phyloP scores from a whole-genome alignment of 2,888 invertebrate species.

The Scaptomyza cyrtandrae region DNA sequence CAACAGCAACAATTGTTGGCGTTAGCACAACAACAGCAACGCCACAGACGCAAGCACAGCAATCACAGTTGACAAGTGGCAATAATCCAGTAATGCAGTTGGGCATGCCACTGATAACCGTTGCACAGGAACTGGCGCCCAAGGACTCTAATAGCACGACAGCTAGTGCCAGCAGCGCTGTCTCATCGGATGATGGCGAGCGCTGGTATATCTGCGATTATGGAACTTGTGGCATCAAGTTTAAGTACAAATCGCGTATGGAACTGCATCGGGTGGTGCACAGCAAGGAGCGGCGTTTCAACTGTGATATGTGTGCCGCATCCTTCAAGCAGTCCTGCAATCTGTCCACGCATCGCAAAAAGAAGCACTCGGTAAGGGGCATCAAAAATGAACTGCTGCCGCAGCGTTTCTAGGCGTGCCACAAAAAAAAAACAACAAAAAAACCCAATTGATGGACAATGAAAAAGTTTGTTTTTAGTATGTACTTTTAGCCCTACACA shows the following conservation, averaged over 20 bases:
- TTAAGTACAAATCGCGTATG: conserved; percentile 82
- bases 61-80: conserved; percentile 11
- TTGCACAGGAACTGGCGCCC: conserved; percentile 59
- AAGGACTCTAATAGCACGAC: conserved; percentile 82
- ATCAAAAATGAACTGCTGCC: conserved; percentile 70
- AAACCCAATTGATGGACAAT: conserved; percentile 15
- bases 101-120: conserved; percentile 47
- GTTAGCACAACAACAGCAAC: conserved; percentile 37
- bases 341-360: conserved; percentile 81
- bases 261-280: conserved; percentile 82
- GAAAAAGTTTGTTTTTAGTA: conserved; percentile 28
- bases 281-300: conserved; percentile 81
- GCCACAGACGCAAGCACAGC: conserved; percentile 14
- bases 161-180: conserved; percentile 81
- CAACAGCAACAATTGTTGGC: conserved; percentile 20
- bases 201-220: conserved; percentile 82
- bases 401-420: conserved; percentile 65
- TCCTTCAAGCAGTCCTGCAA: conserved; percentile 82
- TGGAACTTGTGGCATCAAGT: conserved; percentile 79
- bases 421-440: background rate
- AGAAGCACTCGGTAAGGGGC: conserved; percentile 80
- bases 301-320: conserved; percentile 80
- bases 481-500: conserved; percentile 8
- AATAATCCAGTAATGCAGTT: conserved; percentile 35
- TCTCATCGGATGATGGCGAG: conserved; percentile 81